Evolutionary conservation across 1,140 invertebrate species (phyloP), one percentile per base, ranked within the genome.

Genomic region (Plodia interpunctella): DNA sequence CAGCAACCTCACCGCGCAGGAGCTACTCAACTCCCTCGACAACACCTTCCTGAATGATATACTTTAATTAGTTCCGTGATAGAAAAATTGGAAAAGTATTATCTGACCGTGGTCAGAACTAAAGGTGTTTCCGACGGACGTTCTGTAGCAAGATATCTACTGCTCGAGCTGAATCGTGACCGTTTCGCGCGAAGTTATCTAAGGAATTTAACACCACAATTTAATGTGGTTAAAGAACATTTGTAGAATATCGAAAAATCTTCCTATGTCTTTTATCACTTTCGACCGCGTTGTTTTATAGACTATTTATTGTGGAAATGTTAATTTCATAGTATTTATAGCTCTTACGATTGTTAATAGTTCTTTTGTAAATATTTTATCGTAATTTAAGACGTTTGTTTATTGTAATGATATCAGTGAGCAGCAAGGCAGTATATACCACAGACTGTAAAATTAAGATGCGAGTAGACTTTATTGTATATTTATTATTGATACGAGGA

Each of bases 1-100:
- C 49, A 92, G 91, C 66, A 93, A 93, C 65, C 93, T 95, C 73
- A 94, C 93, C 62, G 94, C 94, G 51, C 94, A 95, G 79, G 95
- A 96, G 70, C 81, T 96, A 62, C 91, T 96, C 69, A 95, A 93
- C 82, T 95, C 94, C 5, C 70, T 90, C 5, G 88, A 90, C 30
- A 88, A 87, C 62, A 85, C 87, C 13, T 88, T 88, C 62, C 71
- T 90, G 5, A 90, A 89, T 57, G 90, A 90, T 59, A 90, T 90
- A 25, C 79, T 90, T 15, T 90, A 78, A 75, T 15, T 2, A 11
- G 35, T 15, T 5, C n/a, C 5, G 9, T 9, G 8, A 32, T 32
- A 32, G 4, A 32, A 6, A 5, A 5, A 28, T 3, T 32, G 30
- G 30, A 9, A 8, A 32, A 32, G 11, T 32, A 32, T 32, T 32